Evolutionary conservation across 2,888 invertebrate genomes (phyloP).

Genomic region (Hylaea fasciaria): DNA sequence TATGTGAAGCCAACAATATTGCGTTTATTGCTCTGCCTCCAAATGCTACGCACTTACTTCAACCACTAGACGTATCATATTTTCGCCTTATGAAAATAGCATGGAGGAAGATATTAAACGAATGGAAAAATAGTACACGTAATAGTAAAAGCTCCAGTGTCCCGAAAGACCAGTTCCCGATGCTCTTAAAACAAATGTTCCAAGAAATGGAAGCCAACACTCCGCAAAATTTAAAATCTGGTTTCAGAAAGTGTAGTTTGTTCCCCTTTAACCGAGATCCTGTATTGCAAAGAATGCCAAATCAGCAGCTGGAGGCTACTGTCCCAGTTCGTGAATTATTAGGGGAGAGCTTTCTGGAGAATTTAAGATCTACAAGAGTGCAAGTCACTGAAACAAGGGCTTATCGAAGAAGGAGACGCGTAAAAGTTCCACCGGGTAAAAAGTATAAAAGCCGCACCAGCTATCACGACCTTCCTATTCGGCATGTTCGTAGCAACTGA

Average conservation of each 20-base stretch:
- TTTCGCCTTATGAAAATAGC: constrained; percentile 38
- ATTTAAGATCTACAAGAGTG: constrained; percentile 33
- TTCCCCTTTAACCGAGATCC: constrained; percentile 11
- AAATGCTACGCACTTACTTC: constrained; percentile 34
- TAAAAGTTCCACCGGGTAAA: constrained; percentile 27
- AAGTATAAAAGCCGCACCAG: too few species aligned
- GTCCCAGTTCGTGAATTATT: constrained; percentile 25
- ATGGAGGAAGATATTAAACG: constrained; percentile 35
- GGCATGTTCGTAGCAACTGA: too few species aligned
- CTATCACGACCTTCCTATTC: too few species aligned
- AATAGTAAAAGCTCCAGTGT: constrained; percentile 34
- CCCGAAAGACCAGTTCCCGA: constrained; percentile 37
- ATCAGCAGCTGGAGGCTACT: constrained; percentile 22
- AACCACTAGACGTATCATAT: constrained; percentile 38
- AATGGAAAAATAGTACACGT: constrained; percentile 32
- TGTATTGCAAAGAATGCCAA: constrained; percentile 30
- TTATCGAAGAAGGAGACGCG: constrained; percentile 31
- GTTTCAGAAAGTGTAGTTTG: constrained; percentile 36
- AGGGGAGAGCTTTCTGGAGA: constrained; percentile 28
- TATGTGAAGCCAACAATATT: constrained; percentile 30
- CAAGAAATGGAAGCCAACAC: constrained; percentile 36
- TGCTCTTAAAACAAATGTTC: constrained; percentile 39
- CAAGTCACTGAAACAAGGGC: constrained; percentile 33
- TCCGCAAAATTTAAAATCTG: constrained; percentile 22
- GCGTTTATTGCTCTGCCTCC: constrained; percentile 29